Evolutionary conservation across 2,113 vertebrate genomes (phyloP).

Genomic region (Thermophis baileyi): DNA sequence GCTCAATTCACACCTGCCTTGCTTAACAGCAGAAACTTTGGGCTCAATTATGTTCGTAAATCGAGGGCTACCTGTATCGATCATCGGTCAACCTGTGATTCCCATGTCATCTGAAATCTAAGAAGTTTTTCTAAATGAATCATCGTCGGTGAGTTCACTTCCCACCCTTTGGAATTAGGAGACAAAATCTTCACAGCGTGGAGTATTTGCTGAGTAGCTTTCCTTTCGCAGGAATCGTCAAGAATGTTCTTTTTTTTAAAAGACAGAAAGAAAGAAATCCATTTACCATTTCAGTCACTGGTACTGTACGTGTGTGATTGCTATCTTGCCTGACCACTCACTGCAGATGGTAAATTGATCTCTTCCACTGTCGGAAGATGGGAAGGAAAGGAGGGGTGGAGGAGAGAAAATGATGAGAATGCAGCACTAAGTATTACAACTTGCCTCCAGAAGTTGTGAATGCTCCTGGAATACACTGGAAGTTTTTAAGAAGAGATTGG

Average conservation of each 20-base stretch:
- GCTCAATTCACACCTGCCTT: neutral
- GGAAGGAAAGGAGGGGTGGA: neutral
- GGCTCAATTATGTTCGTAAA: neutral
- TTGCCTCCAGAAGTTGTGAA: too few relatives aligned
- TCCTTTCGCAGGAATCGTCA: slow-evolving; percentile 28
- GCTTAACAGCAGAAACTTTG: neutral
- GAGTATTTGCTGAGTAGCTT: neutral
- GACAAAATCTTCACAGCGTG: neutral
- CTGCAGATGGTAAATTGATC: neutral
- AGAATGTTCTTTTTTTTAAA: neutral
- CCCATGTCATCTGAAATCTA: slow-evolving; percentile 23
- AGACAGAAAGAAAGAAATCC: neutral
- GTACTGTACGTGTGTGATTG: neutral
- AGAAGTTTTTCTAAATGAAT: slow-evolving; percentile 32
- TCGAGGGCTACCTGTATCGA: neutral
- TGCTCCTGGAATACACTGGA: too few relatives aligned
- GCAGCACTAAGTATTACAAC: neutral
- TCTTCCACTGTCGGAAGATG: neutral
- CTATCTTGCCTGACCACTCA: neutral
- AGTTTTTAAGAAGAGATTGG: too few relatives aligned
- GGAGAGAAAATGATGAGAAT: neutral
- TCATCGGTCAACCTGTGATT: slow-evolving; percentile 14
- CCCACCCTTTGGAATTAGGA: neutral
- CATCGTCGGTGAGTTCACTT: slow-evolving; percentile 31
- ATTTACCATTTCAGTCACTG: neutral